A percentile compares a stretch with the other conserved stretches of the same genome.
Evolutionary conservation across 2,113 vertebrate genomes (phyloP).

Genomic region (Zosterops borbonicus): DNA sequence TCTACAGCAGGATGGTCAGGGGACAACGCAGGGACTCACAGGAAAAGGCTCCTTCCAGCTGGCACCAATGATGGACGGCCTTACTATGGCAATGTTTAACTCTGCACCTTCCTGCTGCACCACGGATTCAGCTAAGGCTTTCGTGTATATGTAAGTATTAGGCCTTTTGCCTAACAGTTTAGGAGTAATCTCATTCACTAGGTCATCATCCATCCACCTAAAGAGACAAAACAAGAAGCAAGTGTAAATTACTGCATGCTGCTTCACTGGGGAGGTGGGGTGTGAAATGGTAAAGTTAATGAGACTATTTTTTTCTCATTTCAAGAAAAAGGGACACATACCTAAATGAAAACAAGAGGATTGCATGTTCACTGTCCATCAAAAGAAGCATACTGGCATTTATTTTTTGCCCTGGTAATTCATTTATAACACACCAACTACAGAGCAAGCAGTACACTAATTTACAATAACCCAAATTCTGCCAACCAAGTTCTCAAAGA

Average conservation of each 20-base stretch:
- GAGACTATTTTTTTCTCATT: not conserved
- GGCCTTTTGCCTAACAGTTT: slow-evolving; percentile 90
- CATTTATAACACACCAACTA: not conserved
- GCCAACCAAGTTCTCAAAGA: not conserved
- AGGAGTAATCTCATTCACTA: slow-evolving; percentile 90
- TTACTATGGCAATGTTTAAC: slow-evolving; percentile 90
- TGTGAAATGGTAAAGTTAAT: not conserved
- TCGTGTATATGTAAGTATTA: slow-evolving; percentile 95
- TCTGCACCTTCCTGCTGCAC: slow-evolving; percentile 91
- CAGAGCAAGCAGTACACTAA: not conserved
- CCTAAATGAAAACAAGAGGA: not conserved
- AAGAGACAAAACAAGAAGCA: slow-evolving; percentile 37
- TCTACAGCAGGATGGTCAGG: not conserved
- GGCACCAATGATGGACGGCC: slow-evolving; percentile 96
- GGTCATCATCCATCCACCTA: slow-evolving; percentile 97
- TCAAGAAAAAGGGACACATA: not conserved
- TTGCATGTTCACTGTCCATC: not conserved
- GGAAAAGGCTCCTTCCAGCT: slow-evolving; percentile 99
- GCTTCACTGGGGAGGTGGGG: not conserved
- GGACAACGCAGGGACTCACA: slow-evolving; percentile 75
- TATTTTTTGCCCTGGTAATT: not conserved
- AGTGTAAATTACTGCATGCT: not conserved
- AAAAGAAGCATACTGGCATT: not conserved
- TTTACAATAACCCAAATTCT: not conserved
- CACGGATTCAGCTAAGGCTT: slow-evolving; percentile 93